Evolutionary conservation across 2,797 vertebrate species (phyloP).

Genomic region (Morelia viridis): DNA sequence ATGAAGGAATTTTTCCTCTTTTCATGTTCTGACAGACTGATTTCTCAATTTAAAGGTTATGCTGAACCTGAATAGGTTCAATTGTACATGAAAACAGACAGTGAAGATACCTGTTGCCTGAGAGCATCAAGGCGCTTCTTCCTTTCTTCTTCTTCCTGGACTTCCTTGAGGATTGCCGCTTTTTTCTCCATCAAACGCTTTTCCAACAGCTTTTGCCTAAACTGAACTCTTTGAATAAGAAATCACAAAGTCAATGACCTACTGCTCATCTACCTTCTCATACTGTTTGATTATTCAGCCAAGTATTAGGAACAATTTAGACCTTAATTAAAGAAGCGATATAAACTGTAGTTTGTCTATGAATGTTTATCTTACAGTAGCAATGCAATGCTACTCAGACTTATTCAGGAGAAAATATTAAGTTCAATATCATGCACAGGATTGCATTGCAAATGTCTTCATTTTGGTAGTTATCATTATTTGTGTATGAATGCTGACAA

Average conservation of each 20-base stretch:
- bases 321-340: neutral
- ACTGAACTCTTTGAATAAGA: constrained; percentile 77
- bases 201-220: constrained; percentile 77
- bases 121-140: constrained; percentile 79
- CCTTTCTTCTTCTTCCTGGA: constrained; percentile 71
- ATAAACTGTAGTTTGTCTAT: neutral
- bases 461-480: neutral
- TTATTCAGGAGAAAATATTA: neutral
- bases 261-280: neutral
- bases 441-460: neutral
- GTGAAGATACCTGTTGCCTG: constrained; percentile 82
- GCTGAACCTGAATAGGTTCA: fast-evolving
- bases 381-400: neutral
- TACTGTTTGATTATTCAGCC: neutral
- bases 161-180: constrained; percentile 69
- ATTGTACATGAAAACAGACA: neutral
- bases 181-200: constrained; percentile 73
- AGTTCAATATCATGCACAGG: neutral
- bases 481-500: neutral
- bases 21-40: neutral
- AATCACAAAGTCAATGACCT: neutral
- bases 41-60: fast-evolving
- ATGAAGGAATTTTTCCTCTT: neutral
- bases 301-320: neutral
- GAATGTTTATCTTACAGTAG: neutral